Evolutionary conservation across 2,797 vertebrate species (phyloP).

Genomic region (Lates japonicus): DNA sequence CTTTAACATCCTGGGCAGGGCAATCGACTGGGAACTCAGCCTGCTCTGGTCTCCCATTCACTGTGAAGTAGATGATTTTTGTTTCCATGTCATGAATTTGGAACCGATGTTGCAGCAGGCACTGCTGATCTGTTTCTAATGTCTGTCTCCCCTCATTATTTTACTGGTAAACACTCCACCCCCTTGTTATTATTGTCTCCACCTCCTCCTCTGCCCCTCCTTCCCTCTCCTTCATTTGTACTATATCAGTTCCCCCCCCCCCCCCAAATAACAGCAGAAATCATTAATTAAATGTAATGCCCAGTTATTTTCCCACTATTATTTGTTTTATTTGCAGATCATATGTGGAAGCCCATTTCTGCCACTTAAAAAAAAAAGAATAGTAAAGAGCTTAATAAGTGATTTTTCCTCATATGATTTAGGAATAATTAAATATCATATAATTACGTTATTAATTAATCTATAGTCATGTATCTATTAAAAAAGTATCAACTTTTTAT

Average conservation of each 20-base stretch:
- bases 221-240: background rate
- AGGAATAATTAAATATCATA: background rate
- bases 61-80: conserved; percentile 86
- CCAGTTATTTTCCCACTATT: background rate
- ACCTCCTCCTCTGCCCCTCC: conserved; percentile 46
- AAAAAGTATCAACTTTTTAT: too few species aligned
- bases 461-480: too few species aligned
- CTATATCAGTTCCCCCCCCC: background rate
- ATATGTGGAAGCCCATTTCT: background rate
- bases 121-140: conserved; percentile 44
- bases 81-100: conserved; percentile 75
- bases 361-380: background rate
- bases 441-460: background rate
- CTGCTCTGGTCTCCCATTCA: conserved; percentile 85
- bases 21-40: conserved; percentile 84
- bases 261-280: background rate
- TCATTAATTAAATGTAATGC: background rate
- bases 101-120: conserved; percentile 29
- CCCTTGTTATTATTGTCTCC: conserved; percentile 36
- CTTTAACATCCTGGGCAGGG: conserved; percentile 86
- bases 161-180: conserved; percentile 47
- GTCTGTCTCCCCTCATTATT: conserved; percentile 50
- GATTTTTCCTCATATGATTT: background rate
- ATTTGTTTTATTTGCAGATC: background rate
- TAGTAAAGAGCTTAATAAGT: background rate